A percentile compares a stretch with the other conserved stretches of the same genome.
Evolutionary conservation across 2,113 vertebrate genomes (phyloP).

Genomic region (Acrocephalus kingi): DNA sequence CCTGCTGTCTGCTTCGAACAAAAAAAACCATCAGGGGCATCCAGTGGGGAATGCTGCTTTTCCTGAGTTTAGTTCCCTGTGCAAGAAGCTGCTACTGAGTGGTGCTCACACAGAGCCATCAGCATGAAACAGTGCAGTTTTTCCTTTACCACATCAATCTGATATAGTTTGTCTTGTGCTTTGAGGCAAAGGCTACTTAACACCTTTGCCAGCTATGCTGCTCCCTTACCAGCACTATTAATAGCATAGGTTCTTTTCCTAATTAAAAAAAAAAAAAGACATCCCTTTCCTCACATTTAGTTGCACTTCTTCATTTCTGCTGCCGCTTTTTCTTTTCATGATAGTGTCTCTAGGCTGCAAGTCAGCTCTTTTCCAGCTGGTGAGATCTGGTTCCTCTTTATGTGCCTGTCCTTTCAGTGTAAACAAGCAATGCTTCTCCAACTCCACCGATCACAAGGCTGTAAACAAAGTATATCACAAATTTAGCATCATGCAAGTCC

Average conservation of each 20-base stretch:
- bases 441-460: constrained; percentile 83
- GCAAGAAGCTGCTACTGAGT: not conserved
- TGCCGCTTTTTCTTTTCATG: not conserved
- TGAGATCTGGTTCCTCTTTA: constrained; percentile 39
- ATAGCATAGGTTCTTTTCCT: not conserved
- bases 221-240: not conserved
- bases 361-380: not conserved
- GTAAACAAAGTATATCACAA: constrained; percentile 54
- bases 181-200: constrained; percentile 1
- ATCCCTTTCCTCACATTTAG: not conserved
- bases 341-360: not conserved
- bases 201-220: not conserved
- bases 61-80: constrained; percentile 25
- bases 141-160: constrained; percentile 17
- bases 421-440: constrained; percentile 86
- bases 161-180: constrained; percentile 15
- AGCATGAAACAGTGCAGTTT: not conserved
- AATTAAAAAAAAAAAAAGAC: not conserved
- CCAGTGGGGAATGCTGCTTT: not conserved
- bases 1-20: not conserved
- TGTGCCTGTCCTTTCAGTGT: constrained; percentile 74
- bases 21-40: not conserved
- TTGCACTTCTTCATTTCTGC: not conserved
- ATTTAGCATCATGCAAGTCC: not conserved
- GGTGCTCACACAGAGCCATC: not conserved